phyloP scores from a whole-genome alignment of 2,113 vertebrate genomes.

The Ptilorrhoa leucosticta region DNA sequence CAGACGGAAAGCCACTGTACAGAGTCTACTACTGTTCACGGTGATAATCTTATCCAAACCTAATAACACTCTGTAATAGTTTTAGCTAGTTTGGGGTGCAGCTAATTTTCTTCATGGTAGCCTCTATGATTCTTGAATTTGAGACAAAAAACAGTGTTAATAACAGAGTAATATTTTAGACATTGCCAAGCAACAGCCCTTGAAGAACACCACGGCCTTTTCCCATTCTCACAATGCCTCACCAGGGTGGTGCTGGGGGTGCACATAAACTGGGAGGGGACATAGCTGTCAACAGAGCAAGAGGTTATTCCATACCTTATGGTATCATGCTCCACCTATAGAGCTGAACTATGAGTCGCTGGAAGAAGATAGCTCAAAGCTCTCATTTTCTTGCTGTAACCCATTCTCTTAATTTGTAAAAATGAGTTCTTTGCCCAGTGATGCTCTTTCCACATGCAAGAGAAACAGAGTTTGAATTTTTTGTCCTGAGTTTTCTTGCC shows the following conservation, averaged over 20 bases:
- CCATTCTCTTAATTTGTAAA: not conserved
- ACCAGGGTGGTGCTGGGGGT: not conserved
- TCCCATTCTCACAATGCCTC: fast-evolving
- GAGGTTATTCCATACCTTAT: too few species aligned
- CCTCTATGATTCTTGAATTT: not conserved
- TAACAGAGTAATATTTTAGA: not conserved
- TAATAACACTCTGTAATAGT: not conserved
- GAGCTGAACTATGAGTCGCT: fast-evolving
- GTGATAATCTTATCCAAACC: not conserved
- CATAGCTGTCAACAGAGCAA: not conserved
- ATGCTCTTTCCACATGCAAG: not conserved
- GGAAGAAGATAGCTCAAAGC: not conserved
- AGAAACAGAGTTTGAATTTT: not conserved
- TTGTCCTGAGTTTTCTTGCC: fast-evolving
- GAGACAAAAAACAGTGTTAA: not conserved
- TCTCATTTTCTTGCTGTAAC: not conserved
- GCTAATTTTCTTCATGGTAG: not conserved
- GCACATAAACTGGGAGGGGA: not conserved
- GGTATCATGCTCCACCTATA: not conserved
- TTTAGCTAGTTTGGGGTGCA: not conserved
- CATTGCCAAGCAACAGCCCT: not conserved
- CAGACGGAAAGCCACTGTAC: not conserved
- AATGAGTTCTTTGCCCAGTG: not conserved
- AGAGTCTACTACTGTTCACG: not conserved
- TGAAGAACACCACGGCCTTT: not conserved